These are phyloP conservation scores for Loxodonta africana DNA, from an alignment of 2,113 vertebrate species.

Conservation along the genomic window DNA sequence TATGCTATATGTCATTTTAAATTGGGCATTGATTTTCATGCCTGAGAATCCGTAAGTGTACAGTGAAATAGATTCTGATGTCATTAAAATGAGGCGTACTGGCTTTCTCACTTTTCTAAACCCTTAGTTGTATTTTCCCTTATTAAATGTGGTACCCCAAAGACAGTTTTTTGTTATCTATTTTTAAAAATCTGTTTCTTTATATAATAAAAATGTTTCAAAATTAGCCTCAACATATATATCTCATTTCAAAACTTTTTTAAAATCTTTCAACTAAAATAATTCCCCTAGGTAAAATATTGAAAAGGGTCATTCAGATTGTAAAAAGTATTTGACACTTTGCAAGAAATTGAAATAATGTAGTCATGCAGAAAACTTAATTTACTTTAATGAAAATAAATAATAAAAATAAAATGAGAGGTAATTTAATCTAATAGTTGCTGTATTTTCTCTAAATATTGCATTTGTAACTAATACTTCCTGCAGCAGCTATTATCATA, in stretches of 20 bases:
- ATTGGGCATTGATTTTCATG: conserved; percentile 89
- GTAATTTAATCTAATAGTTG: conserved; percentile 53
- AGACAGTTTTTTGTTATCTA: conserved; percentile 14
- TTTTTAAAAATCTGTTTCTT: conserved; percentile 46
- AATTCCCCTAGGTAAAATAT: not conserved
- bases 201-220: not conserved
- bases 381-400: conserved; percentile 57
- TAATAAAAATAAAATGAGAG: not conserved
- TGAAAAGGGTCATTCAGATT: not conserved
- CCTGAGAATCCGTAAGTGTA: conserved; percentile 87
- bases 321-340: not conserved
- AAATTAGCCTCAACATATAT: not conserved
- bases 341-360: conserved; percentile 9
- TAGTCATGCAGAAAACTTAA: conserved; percentile 28
- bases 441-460: conserved; percentile 14
- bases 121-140: conserved; percentile 50
- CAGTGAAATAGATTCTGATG: conserved; percentile 93
- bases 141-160: conserved; percentile 70
- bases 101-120: conserved; percentile 88
- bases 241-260: not conserved
- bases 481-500: conserved; percentile 43
- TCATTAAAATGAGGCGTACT: conserved; percentile 91
- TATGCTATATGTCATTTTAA: conserved; percentile 96
- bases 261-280: not conserved
- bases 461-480: conserved; percentile 8